Evolutionary conservation across 1,140 invertebrate genomes (phyloP), one percentile per base, ranked within the genome.

Genomic region (Archivesica marissinica): DNA sequence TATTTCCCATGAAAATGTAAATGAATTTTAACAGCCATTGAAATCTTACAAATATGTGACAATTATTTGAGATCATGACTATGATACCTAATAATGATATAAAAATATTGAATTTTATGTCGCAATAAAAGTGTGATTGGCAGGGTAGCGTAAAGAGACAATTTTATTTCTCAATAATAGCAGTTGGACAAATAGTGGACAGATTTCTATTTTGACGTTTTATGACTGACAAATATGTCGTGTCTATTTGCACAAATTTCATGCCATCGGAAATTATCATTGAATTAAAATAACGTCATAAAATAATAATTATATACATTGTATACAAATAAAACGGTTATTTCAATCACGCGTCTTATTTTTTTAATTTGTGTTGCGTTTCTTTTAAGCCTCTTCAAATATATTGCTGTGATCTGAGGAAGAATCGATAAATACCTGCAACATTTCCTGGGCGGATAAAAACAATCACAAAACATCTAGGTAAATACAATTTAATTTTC

Each of bases 61-160:
- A 79, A 66, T 79, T n/a, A 4, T 30, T 79, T 39, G 38, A 13
- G 25, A 79, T 64, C 44, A 44, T 28, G 13, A 33, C 35, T 41
- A 50, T 66, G 39, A 56, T 61, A 79, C 47, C 61, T 44, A 9
- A 39, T 20, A 7, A 81, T 52, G 79, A 56, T 81, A 79, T 79
- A 68, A 81, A 76, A 81, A 81, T 66, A 79, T 81, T 81, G 79
- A 81, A 81, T 47, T 81, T 81, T 81, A 81, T 72, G 47, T 35
- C 44, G 79, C 64, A 81, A 81, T 81, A 81, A 81, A 81, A 47
- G 6, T 33, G 30, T 79, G 77, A 79, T 61, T 79, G 59, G 38
- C 68, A 50, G 68, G 68, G 28, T 30, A n/a, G 20, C 2, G 20
- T 11, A 47, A 66, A 66, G 61, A 35, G 41, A 64, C 38, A 28